phyloP scores from a whole-genome alignment of 2,888 invertebrate species.

The Chesias legatella region DNA sequence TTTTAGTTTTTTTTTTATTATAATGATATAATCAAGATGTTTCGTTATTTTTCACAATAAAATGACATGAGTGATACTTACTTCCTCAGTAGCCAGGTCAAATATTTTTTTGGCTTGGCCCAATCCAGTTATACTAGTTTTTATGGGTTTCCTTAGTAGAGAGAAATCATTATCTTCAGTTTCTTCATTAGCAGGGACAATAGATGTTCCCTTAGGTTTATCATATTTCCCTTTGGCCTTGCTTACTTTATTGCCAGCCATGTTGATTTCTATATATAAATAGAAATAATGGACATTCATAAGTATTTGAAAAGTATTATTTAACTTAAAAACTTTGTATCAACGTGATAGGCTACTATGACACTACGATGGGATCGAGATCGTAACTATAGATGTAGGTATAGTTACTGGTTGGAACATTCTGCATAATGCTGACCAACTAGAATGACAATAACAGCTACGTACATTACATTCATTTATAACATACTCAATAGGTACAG shows the following conservation, averaged over 20 bases:
- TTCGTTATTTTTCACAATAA: too few species aligned
- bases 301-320: too few species aligned
- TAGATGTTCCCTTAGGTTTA: conserved; percentile 29
- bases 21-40: not conserved
- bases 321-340: not conserved
- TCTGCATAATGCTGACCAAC: conserved; percentile 51
- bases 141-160: conserved; percentile 83
- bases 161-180: conserved; percentile 75
- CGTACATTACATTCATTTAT: conserved; percentile 10
- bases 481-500: too few species aligned
- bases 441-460: conserved; percentile 29
- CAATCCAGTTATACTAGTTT: conserved; percentile 84
- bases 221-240: conserved; percentile 68
- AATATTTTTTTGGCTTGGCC: conserved; percentile 85
- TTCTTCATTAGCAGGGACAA: conserved; percentile 56
- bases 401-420: conserved; percentile 14
- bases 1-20: too few species aligned
- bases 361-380: not conserved
- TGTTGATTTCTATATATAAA: conserved; percentile 31
- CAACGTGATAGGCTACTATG: not conserved
- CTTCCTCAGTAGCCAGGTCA: conserved; percentile 88
- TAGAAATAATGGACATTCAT: not conserved
- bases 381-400: conserved; percentile 2
- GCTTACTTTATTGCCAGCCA: conserved; percentile 70
- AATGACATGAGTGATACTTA: conserved; percentile 48